Evolutionary conservation across 2,888 invertebrate genomes (phyloP).

Genomic region (Enoplolaimus lenunculus): DNA sequence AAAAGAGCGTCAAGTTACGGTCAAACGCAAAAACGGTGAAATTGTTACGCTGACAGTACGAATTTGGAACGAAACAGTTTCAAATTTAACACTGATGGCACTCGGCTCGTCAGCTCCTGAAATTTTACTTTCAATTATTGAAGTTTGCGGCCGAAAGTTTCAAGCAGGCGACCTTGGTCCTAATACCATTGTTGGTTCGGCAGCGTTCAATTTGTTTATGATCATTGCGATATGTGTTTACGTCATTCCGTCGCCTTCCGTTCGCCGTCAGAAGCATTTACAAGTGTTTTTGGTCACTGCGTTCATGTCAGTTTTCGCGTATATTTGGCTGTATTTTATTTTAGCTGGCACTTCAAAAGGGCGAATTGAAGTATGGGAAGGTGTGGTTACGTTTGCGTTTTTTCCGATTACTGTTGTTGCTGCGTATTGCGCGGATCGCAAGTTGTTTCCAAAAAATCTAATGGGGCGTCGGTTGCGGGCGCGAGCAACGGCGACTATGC

Average conservation of each 20-base stretch:
- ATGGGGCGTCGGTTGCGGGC: conserved; percentile 24
- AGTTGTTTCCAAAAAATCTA: conserved; percentile 39
- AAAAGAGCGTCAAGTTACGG: conserved; percentile 79
- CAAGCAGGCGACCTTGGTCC: conserved; percentile 92
- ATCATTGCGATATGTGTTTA: conserved; percentile 84
- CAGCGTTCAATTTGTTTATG: conserved; percentile 93
- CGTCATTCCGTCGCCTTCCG: conserved; percentile 33
- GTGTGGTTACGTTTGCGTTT: conserved; percentile 78
- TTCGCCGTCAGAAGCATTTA: conserved; percentile 38
- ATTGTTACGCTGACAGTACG: conserved; percentile 74
- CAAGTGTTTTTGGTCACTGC: conserved; percentile 95
- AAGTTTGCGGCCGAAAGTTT: conserved; percentile 68
- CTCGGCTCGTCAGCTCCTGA: conserved; percentile 95
- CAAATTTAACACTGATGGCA: conserved; percentile 95
- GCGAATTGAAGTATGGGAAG: conserved; percentile 92
- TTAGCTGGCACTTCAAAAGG: conserved; percentile 71
- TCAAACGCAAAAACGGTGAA: conserved; percentile 67
- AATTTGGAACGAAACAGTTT: conserved; percentile 98
- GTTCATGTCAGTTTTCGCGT: conserved; percentile 92
- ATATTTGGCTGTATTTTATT: conserved; percentile 93
- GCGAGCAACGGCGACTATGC: conserved; percentile 24
- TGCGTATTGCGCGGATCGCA: conserved; percentile 84
- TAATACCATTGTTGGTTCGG: conserved; percentile 93
- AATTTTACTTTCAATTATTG: conserved; percentile 88
- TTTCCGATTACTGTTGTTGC: conserved; percentile 88